Evolutionary conservation across 2,797 vertebrate genomes (phyloP).

Genomic region (Chloroceryle inda): DNA sequence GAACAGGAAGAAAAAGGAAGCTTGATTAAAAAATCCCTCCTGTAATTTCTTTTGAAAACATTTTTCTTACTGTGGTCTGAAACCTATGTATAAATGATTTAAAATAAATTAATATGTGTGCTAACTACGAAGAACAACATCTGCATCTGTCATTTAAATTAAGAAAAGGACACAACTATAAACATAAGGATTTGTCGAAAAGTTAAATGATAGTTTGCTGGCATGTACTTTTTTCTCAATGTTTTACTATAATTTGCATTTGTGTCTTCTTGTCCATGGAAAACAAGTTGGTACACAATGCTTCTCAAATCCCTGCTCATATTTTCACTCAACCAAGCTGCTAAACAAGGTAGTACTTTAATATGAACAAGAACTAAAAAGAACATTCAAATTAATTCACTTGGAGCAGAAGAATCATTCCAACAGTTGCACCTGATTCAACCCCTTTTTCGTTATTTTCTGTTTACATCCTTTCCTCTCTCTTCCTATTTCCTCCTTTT

Average conservation of each 20-base stretch:
- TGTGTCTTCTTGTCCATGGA: not conserved
- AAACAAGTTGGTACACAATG: not conserved
- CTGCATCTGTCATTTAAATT: slow-evolving; percentile 56
- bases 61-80: slow-evolving; percentile 1
- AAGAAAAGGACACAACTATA: not conserved
- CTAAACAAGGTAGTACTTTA: not conserved
- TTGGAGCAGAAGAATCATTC: not conserved
- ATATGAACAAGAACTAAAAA: not conserved
- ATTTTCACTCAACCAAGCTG: slow-evolving; percentile 4
- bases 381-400: slow-evolving; percentile 15
- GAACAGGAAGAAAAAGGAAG: not conserved
- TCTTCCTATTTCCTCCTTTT: not conserved
- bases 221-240: not conserved
- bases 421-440: not conserved
- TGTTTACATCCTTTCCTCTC: not conserved
- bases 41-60: slow-evolving; percentile 32
- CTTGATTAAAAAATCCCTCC: not conserved
- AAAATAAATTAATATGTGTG: slow-evolving; percentile 22
- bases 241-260: slow-evolving; percentile 8
- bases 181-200: slow-evolving; percentile 23
- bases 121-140: slow-evolving; percentile 10
- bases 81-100: slow-evolving; percentile 22
- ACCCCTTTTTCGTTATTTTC: not conserved
- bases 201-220: slow-evolving; percentile 30
- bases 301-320: not conserved